A percentile compares a stretch with the other conserved stretches of the same genome.
phyloP scores from a whole-genome alignment of 2,113 vertebrate genomes.

The Dicrurus megarhynchus region DNA sequence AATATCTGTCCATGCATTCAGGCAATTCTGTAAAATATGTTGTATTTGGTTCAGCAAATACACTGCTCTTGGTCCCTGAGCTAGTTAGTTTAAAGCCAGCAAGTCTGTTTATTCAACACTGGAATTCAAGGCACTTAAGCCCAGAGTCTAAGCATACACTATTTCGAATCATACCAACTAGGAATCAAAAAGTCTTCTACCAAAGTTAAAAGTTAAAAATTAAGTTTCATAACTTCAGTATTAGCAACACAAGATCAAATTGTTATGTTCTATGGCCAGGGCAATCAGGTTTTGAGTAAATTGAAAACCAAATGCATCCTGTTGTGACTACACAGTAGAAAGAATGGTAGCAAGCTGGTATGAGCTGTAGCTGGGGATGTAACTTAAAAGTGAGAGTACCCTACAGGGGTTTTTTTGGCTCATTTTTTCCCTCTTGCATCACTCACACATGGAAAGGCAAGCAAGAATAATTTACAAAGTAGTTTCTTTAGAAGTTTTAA shows the following conservation, averaged over 20 bases:
- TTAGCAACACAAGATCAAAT: background rate
- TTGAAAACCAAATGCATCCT: background rate
- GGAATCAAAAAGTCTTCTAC: background rate
- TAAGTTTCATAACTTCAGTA: background rate
- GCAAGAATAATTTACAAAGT: background rate
- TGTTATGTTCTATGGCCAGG: background rate
- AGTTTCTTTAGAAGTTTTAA: background rate
- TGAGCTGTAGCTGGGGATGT: background rate
- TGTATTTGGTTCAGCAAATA: background rate
- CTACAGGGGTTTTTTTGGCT: background rate
- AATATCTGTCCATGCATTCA: background rate
- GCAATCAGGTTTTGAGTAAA: background rate
- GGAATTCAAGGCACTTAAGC: background rate
- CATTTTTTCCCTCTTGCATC: background rate
- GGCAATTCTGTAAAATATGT: background rate
- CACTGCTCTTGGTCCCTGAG: background rate
- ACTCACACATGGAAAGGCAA: slow-evolving; percentile 1
- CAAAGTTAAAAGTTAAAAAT: background rate
- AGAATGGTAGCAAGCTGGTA: background rate
- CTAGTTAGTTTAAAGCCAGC: background rate
- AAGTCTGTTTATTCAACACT: background rate
- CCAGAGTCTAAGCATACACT: background rate
- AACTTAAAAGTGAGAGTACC: background rate
- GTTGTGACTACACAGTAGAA: background rate
- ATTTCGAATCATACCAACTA: background rate